Base-by-base conservation (phyloP, 1,140 invertebrate genomes). In the Vanessa atalanta region DNA sequence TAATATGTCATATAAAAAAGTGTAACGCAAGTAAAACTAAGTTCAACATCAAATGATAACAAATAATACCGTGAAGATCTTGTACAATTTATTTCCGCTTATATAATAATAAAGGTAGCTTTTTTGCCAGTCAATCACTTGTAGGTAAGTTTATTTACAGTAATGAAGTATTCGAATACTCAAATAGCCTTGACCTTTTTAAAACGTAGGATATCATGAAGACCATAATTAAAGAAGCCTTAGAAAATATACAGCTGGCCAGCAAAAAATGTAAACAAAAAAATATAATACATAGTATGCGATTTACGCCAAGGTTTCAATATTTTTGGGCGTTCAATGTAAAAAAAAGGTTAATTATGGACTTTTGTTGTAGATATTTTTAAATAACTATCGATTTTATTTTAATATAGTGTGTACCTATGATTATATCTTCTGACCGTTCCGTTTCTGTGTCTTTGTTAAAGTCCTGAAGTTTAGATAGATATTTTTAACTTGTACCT, bases 131-230 rank as follows among this genome's bases (percentile, higher is more conserved):
- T 67, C 60, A 78, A 75, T 73, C 60, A 71, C 70, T 76, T 73
- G 66, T 72, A 73, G 67, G 9, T 43, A 61, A 47, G 70, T 66
- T 48, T 68, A 76, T 66, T 53, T 72, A 67, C 65, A 72, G 63
- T 67, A 76, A 55, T 61, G 65, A 61, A 69, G 67, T 73, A 76
- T 73, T 61, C 66, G 66, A 77, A 74, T 71, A 74, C 8, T 50
- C 43, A 14, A 51, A 16, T 26, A 74, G 70, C 79, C 79, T 76
- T 81, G 78, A 81, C 73, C 78, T 81, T 81, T 81, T 69, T 65
- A 70, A 57, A 60, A 66, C n/a, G 50, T 69, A 73, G 66, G 23
- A 60, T 69, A 37, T 23, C 84, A 79, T 47, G 26, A 60, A 69
- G 13, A 68, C 31, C 23, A 53, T 69, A 61, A 61, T 61, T 61